Evolutionary conservation across 2,113 vertebrate species (phyloP), one percentile per base, ranked within the genome.

Genomic region (Lipotes vexillifer): DNA sequence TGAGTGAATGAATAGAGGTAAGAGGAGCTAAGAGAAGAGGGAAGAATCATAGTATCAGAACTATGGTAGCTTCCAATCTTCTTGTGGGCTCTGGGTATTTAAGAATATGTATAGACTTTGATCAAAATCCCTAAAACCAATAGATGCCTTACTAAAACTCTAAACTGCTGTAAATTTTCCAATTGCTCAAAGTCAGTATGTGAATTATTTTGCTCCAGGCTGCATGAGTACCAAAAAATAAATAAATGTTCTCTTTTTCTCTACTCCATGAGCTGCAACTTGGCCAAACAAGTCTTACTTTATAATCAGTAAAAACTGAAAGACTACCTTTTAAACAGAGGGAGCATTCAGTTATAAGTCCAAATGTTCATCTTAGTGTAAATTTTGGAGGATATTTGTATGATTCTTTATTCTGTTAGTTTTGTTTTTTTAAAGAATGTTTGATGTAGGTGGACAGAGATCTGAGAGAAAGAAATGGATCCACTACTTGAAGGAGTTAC

Each of bases 401-500:
- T 1, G 29, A 59, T 38, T 95, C n/a, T 38, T 29, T 86, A 77
- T 90, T 38, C 68, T 78, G 33, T 65, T 77, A 20, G 95, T 78
- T 93, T 96, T 75, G 88, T 97, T 83, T 72, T 96, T 98, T 88
- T 88, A 78, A 95, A 99, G 99, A 96, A 99, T 99, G 98, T 99
- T 99, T 93, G 99, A 99, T 95, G 99, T 99, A 81, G 99, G 99
- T 88, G 99, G 99, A 91, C 99, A 99, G 90, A 97, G 98, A 96
- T 99, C 99, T 11, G 99, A 99, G 86, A 98, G 99, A 93, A 99
- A 99, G 68, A 99, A 99, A 83, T 99, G 99, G 99, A 99, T 99
- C 86, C 99, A 99, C 23, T 99, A 99, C 97, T 99, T 92, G 98
- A 99, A 97, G 99, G 99, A 63, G 99, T 99, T 21, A 99, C 98